Percentiles rank a stretch among this genome's conserved stretches.
These are phyloP conservation scores for Pholis gunnellus DNA, from an alignment of 2,113 vertebrate genomes.

Conservation along the genomic window DNA sequence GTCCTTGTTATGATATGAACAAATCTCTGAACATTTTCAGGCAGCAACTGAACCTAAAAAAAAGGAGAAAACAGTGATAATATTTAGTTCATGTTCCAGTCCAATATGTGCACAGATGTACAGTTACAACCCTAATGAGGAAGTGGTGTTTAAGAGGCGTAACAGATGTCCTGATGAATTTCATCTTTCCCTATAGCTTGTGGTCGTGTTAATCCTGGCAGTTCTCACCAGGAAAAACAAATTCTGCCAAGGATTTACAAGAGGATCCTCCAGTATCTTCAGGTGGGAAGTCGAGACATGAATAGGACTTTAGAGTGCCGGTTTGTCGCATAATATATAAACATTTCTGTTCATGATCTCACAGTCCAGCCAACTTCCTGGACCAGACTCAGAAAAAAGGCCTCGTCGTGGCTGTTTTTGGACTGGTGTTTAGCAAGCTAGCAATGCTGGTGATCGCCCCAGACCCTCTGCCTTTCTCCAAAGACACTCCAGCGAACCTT, in stretches of 20 bases:
- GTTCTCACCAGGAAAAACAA: constrained; percentile 81
- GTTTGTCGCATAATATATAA: neutral
- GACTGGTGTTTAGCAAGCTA: constrained; percentile 88
- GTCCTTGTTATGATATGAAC: neutral
- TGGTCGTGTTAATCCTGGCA: constrained; percentile 82
- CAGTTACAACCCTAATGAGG: neutral
- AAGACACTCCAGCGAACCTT: constrained; percentile 55
- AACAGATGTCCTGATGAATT: neutral
- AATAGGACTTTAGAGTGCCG: neutral
- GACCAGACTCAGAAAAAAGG: constrained; percentile 82
- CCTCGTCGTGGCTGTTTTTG: constrained; percentile 83
- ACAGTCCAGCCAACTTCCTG: constrained; percentile 88
- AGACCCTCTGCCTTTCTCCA: constrained; percentile 85
- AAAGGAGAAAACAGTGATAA: neutral
- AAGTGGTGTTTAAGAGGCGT: neutral
- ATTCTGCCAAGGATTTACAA: constrained; percentile 74
- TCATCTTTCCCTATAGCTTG: constrained; percentile 70
- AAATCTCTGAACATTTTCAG: constrained; percentile 2
- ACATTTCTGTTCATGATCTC: neutral
- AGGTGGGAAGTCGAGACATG: constrained; percentile 76
- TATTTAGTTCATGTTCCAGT: neutral
- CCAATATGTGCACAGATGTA: neutral
- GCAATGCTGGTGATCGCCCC: constrained; percentile 82
- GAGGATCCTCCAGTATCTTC: constrained; percentile 83
- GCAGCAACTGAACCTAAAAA: neutral